Evolutionary conservation across 2,113 vertebrate species (phyloP).

Genomic region (Crotophaga sulcirostris): DNA sequence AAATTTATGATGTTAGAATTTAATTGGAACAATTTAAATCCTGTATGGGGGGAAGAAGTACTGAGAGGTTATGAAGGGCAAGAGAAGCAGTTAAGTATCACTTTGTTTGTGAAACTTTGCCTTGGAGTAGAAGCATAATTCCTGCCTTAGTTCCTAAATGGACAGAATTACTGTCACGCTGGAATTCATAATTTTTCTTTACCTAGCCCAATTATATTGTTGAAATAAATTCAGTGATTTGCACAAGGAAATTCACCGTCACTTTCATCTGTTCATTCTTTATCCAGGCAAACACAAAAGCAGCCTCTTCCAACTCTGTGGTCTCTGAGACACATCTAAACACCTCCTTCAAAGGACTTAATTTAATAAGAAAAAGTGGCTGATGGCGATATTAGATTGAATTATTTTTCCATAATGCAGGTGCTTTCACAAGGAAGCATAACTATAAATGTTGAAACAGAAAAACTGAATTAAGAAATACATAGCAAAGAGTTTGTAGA

Average conservation of each 20-base stretch:
- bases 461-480: not conserved
- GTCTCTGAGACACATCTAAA: not conserved
- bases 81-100: not conserved
- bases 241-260: not conserved
- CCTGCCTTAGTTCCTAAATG: not conserved
- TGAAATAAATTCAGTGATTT: not conserved
- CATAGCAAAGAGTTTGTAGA: not conserved
- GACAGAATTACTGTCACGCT: not conserved
- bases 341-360: not conserved
- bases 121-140: not conserved
- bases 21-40: not conserved
- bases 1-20: constrained; percentile 11
- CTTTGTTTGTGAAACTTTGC: not conserved
- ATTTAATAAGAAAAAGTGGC: not conserved
- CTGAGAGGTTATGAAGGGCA: not conserved
- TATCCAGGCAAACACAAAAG: not conserved
- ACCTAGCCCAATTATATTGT: not conserved
- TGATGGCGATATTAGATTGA: not conserved
- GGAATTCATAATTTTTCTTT: not conserved
- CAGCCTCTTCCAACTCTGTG: not conserved
- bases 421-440: not conserved
- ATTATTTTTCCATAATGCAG: rapidly evolving
- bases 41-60: not conserved
- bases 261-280: not conserved
- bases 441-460: not conserved